These are phyloP conservation scores for Venustoraphidia nigricollis DNA, from an alignment of 2,888 invertebrate species.

Conservation along the genomic window DNA sequence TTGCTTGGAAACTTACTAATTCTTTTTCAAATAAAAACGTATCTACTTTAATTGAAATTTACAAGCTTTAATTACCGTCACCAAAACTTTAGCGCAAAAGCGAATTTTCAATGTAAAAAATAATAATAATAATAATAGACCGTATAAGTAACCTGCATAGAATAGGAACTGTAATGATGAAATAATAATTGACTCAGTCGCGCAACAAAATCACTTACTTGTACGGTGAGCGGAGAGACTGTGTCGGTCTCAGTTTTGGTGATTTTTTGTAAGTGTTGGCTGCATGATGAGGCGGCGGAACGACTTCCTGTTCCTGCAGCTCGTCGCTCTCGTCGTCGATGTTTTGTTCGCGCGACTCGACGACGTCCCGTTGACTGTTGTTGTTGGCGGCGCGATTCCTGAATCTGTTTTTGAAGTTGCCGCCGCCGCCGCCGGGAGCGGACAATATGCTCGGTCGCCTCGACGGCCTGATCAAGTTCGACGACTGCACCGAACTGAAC, in stretches of 20 bases:
- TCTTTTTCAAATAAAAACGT: too few relatives aligned
- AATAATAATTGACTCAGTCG: too few relatives aligned
- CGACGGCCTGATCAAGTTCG: slow-evolving; percentile 29
- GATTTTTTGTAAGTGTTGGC: slow-evolving; percentile 16
- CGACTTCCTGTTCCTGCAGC: slow-evolving; percentile 17
- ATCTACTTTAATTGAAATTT: too few relatives aligned
- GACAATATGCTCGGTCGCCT: slow-evolving; percentile 28
- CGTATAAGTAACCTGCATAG: neutral
- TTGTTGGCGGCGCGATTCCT: slow-evolving; percentile 47
- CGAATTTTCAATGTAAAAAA: too few relatives aligned
- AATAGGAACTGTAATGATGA: neutral
- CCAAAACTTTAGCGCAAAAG: too few relatives aligned
- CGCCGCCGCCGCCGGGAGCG: slow-evolving; percentile 20
- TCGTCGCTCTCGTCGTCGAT: slow-evolving; percentile 20
- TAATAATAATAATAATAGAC: neutral
- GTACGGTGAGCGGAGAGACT: slow-evolving; percentile 24
- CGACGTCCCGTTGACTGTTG: slow-evolving; percentile 19
- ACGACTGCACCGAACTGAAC: slow-evolving; percentile 32
- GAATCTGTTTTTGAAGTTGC: slow-evolving; percentile 27
- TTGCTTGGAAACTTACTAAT: too few relatives aligned
- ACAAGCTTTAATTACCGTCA: too few relatives aligned
- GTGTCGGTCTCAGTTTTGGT: slow-evolving; percentile 18
- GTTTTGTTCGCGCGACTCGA: slow-evolving; percentile 18
- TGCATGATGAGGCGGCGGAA: slow-evolving; percentile 14
- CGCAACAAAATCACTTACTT: slow-evolving; percentile 27